A percentile compares a stretch with the other conserved stretches of the same genome.
phyloP scores from a whole-genome alignment of 2,888 invertebrate species.

The Pachymerium ferrugineum region DNA sequence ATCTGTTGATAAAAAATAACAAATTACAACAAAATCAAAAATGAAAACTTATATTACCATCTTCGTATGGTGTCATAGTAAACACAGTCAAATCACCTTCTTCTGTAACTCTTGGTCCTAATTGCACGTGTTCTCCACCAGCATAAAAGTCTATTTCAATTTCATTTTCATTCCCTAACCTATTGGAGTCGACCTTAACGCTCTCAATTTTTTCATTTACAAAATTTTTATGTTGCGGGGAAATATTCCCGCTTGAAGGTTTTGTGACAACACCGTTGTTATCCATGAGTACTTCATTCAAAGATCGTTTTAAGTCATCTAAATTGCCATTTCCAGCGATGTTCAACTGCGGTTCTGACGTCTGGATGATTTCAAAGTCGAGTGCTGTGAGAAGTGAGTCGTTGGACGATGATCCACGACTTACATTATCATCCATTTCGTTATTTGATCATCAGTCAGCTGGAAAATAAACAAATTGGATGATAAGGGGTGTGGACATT shows the following conservation, averaged over 20 bases:
- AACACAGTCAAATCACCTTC: neutral
- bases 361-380: slow-evolving; percentile 63
- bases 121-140: slow-evolving; percentile 9
- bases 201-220: slow-evolving; percentile 37
- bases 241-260: neutral
- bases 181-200: slow-evolving; percentile 66
- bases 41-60: slow-evolving; percentile 35
- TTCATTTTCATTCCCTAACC: slow-evolving; percentile 53
- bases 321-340: slow-evolving; percentile 61
- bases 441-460: neutral
- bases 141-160: neutral
- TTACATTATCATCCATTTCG: slow-evolving; percentile 60
- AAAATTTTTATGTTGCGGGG: neutral
- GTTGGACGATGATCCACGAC: slow-evolving; percentile 57
- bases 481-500: neutral
- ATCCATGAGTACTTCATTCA: slow-evolving; percentile 54
- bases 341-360: slow-evolving; percentile 55
- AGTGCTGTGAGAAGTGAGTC: slow-evolving; percentile 64
- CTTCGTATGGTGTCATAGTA: neutral
- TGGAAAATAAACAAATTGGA: neutral
- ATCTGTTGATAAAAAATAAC: neutral
- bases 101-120: slow-evolving; percentile 1
- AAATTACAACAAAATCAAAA: neutral
- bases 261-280: slow-evolving; percentile 35
- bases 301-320: slow-evolving; percentile 58